phyloP scores from a whole-genome alignment of 2,797 vertebrate species.

The Muscicapa striata region DNA sequence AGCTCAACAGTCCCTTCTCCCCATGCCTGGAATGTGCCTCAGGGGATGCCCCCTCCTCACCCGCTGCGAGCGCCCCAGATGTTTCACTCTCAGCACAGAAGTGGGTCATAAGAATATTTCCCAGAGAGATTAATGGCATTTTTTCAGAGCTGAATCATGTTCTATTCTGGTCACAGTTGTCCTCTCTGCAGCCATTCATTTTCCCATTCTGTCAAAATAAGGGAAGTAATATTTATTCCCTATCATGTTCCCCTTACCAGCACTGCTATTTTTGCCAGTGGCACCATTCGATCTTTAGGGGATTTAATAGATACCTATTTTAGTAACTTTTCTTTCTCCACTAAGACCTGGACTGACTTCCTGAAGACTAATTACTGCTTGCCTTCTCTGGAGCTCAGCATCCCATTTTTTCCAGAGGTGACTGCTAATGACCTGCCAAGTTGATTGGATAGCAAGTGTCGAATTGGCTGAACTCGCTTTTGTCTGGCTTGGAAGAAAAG shows the following conservation, averaged over 20 bases:
- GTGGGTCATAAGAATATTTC: slow-evolving; percentile 48
- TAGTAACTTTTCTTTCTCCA: slow-evolving; percentile 44
- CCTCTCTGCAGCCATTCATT: slow-evolving; percentile 62
- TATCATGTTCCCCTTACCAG: slow-evolving; percentile 26
- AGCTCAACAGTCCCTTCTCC: not conserved
- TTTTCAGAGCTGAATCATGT: slow-evolving; percentile 59
- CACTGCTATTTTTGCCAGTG: slow-evolving; percentile 56
- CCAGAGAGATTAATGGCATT: slow-evolving; percentile 51
- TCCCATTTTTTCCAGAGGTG: not conserved
- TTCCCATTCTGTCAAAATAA: slow-evolving; percentile 64
- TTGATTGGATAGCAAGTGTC: slow-evolving; percentile 18
- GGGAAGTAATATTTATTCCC: slow-evolving; percentile 61
- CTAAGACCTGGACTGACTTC: slow-evolving; percentile 40
- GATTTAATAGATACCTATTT: slow-evolving; percentile 57
- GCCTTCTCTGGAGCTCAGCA: slow-evolving; percentile 25
- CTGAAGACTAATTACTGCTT: slow-evolving; percentile 36
- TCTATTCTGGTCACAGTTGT: slow-evolving; percentile 66
- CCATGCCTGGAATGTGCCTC: not conserved
- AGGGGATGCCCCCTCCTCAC: not conserved
- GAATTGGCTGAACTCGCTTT: slow-evolving; percentile 3
- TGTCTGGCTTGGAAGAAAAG: slow-evolving; percentile 8
- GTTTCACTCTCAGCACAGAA: slow-evolving; percentile 28
- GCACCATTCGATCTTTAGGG: slow-evolving; percentile 38
- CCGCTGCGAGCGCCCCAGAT: not conserved
- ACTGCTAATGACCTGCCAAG: slow-evolving; percentile 46